A percentile compares a stretch with the other conserved stretches of the same genome.
Conservation (phyloP, 2,113 vertebrate species). For the Mirounga angustirostris region DNA sequence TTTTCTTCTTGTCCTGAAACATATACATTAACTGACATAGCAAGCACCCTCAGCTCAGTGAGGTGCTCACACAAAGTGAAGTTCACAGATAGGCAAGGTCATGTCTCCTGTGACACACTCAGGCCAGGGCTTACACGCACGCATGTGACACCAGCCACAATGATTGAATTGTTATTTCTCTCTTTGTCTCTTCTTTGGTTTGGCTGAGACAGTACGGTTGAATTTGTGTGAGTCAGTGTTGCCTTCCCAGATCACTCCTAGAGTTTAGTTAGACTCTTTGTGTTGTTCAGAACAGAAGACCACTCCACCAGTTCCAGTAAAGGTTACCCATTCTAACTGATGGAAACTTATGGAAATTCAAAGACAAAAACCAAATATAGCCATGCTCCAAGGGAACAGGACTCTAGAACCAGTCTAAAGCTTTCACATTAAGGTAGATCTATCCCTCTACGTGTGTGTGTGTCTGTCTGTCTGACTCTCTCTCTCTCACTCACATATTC, state of each 20-base stretch:
- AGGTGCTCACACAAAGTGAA: neutral
- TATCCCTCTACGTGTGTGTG: neutral
- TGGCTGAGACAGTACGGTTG: neutral
- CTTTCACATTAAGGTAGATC: neutral
- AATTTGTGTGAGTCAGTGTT: neutral
- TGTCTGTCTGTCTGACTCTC: no score
- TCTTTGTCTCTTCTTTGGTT: neutral
- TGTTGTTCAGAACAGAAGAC: neutral
- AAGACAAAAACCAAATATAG: neutral
- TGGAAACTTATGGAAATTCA: neutral
- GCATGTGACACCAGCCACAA: accelerated
- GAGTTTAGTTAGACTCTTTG: neutral
- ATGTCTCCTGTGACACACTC: neutral
- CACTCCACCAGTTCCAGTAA: neutral
- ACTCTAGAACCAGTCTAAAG: neutral
- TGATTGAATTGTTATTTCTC: neutral
- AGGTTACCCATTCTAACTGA: neutral
- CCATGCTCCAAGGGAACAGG: neutral
- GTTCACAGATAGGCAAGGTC: neutral
- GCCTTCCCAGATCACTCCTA: neutral
- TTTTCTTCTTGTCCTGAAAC: neutral
- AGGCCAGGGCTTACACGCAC: accelerated
- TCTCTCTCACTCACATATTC: neutral
- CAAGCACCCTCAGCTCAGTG: neutral
- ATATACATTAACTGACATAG: neutral